Percentiles rank a stretch among this genome's conserved stretches.
Conservation (phyloP, 2,113 vertebrate species). For the Hoplias malabaricus region DNA sequence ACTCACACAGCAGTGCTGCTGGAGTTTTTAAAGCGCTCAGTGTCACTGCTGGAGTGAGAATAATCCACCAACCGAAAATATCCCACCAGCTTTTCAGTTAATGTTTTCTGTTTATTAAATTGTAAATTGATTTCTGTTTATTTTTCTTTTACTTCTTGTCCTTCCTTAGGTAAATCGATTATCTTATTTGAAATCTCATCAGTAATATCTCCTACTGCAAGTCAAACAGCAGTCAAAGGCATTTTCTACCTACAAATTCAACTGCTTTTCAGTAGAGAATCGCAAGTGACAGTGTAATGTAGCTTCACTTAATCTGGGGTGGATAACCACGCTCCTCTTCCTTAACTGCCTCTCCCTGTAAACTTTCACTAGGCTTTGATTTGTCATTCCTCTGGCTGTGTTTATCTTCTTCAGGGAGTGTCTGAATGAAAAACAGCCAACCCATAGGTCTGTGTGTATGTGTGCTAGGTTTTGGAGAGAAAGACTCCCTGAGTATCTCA, state of each 20-base stretch:
- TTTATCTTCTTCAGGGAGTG: background rate
- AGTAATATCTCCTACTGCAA: too few species aligned
- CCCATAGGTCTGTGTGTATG: slow-evolving; percentile 10
- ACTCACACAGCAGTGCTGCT: too few species aligned
- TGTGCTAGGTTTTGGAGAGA: background rate
- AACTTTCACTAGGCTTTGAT: slow-evolving; percentile 6
- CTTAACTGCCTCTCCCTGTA: background rate
- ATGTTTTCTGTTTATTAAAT: too few species aligned
- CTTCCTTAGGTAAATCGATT: too few species aligned
- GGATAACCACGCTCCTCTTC: background rate
- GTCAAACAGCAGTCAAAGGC: too few species aligned
- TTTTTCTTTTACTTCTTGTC: too few species aligned
- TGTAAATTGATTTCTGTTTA: too few species aligned
- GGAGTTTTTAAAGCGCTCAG: too few species aligned
- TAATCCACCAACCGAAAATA: too few species aligned
- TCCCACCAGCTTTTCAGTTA: too few species aligned
- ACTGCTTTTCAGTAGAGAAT: background rate
- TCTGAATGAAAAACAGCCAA: slow-evolving; percentile 33
- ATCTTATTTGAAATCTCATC: too few species aligned
- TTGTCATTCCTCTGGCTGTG: background rate
- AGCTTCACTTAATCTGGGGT: background rate
- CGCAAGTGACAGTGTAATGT: background rate
- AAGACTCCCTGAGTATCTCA: slow-evolving; percentile 19
- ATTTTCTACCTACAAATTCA: background rate
- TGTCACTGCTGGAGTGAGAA: too few species aligned